Evolutionary conservation across 2,113 vertebrate genomes (phyloP), one percentile per base, ranked within the genome.

Genomic region (Takifugu bimaculatus): DNA sequence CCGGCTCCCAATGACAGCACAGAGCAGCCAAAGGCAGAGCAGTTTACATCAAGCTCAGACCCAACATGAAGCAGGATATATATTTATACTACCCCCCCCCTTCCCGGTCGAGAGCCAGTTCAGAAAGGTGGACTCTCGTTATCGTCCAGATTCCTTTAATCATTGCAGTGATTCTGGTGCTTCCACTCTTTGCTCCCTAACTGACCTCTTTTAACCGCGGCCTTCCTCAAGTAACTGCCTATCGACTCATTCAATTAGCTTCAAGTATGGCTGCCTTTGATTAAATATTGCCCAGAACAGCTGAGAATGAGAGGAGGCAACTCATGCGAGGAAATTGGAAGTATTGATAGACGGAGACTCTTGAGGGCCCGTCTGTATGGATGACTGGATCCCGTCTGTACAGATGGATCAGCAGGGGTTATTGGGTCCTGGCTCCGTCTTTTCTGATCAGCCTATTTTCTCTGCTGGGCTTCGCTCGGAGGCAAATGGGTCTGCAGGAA

Each of bases 371-470:
- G 45, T 75, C 57, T 64, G 66, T 50, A 55, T 58, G 52, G 61
- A 66, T 60, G 44, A 4, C 4, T 58, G 52, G 61, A 66, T 60
- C 11, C 29, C 4, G 29, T 32, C 35, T 20, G 20, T 20, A 20
- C 20, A 39, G 35, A 39, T 39, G 54, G 55, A 73, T 81, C 63
- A 64, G 51, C 65, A 58, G 61, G 66, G 70, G 80, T 83, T 62
- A 79, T 52, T 59, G 59, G 54, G 75, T 59, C 2, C 2, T 52
- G 56, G 54, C 15, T 54, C 45, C 12, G 7, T 67, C 26, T 44
- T 51, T 70, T 54, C 74, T 75, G 69, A 69, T 79, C 70, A 70
- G 50, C 61, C 70, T 50, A 71, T 79, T 72, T 64, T 75, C 70
- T 68, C 57, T 57, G 63, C 51, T 63, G 72, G 70, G 57, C 54